Conservation (phyloP, 1,140 invertebrate genomes). For the Metaphire vulgaris region DNA sequence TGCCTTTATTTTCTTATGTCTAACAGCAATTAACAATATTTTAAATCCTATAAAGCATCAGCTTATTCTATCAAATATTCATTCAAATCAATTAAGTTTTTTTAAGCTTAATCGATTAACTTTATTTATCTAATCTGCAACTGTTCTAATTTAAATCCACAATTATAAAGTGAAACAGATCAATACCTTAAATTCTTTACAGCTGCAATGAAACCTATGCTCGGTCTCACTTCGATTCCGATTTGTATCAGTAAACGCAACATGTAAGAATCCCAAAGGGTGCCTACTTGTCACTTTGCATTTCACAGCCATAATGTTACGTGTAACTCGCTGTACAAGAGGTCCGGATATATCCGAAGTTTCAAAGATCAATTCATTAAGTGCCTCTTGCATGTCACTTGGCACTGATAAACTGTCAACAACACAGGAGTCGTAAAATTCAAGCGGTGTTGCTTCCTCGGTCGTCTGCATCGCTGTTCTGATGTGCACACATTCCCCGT, state of each 20-base stretch:
- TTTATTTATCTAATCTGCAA: too few species aligned
- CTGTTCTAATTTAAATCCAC: too few species aligned
- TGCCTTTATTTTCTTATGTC: too few species aligned
- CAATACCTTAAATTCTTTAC: constrained; percentile 60
- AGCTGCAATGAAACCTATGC: constrained; percentile 62
- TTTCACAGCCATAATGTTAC: constrained; percentile 70
- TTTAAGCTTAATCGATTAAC: too few species aligned
- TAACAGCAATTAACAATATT: too few species aligned
- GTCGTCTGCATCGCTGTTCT: constrained; percentile 63
- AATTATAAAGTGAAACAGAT: too few species aligned
- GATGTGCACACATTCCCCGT: constrained; percentile 61
- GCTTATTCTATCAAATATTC: too few species aligned
- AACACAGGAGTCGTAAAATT: constrained; percentile 62
- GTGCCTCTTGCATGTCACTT: constrained; percentile 62
- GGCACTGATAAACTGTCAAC: constrained; percentile 62
- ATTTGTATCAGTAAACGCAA: constrained; percentile 58
- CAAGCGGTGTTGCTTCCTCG: constrained; percentile 60
- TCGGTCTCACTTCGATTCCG: constrained; percentile 57
- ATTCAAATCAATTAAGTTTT: too few species aligned
- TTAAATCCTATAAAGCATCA: too few species aligned
- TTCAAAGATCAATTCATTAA: constrained; percentile 61
- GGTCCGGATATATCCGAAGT: constrained; percentile 56
- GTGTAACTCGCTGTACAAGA: constrained; percentile 69
- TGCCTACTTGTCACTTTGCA: constrained; percentile 65
- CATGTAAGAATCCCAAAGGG: constrained; percentile 69